A percentile compares a stretch with the other conserved stretches of the same genome.
Conservation (phyloP, 1,140 invertebrate genomes). For the Vanessa tameamea region DNA sequence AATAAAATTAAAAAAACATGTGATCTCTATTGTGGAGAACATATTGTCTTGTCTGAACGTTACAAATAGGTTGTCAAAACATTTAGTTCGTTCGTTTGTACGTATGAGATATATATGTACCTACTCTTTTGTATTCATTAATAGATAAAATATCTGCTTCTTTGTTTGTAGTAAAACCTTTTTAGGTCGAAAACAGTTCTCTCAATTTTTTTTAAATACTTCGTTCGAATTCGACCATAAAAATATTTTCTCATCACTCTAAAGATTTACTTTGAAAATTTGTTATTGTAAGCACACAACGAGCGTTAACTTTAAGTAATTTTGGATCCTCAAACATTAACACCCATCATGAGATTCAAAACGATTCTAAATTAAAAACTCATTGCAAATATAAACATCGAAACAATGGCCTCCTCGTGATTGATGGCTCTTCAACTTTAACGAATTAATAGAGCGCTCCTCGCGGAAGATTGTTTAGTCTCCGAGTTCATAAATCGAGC, state of each 20-base stretch:
- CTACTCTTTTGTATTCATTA: too few species aligned
- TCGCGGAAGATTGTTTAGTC: conserved; percentile 16
- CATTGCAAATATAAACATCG: neutral
- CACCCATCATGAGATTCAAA: too few species aligned
- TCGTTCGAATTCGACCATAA: too few species aligned
- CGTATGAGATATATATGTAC: neutral
- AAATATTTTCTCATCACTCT: too few species aligned
- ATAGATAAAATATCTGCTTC: too few species aligned
- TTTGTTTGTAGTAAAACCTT: too few species aligned
- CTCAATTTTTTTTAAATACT: too few species aligned
- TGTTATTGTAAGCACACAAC: too few species aligned
- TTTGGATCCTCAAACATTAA: too few species aligned
- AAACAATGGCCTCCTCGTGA: neutral
- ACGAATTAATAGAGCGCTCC: conserved; percentile 12
- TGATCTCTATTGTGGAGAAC: neutral
- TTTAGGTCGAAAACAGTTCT: too few species aligned
- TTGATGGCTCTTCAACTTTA: neutral
- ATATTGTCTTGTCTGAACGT: conserved; percentile 6
- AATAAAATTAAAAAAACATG: neutral
- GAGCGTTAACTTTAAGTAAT: too few species aligned
- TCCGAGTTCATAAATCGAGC: conserved; percentile 9
- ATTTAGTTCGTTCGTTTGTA: conserved; percentile 6
- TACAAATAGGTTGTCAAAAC: conserved; percentile 20
- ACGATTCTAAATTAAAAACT: neutral
- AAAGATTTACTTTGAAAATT: too few species aligned